Conservation (phyloP, 2,113 vertebrate species). For the Thalassarche chlororhynchos region DNA sequence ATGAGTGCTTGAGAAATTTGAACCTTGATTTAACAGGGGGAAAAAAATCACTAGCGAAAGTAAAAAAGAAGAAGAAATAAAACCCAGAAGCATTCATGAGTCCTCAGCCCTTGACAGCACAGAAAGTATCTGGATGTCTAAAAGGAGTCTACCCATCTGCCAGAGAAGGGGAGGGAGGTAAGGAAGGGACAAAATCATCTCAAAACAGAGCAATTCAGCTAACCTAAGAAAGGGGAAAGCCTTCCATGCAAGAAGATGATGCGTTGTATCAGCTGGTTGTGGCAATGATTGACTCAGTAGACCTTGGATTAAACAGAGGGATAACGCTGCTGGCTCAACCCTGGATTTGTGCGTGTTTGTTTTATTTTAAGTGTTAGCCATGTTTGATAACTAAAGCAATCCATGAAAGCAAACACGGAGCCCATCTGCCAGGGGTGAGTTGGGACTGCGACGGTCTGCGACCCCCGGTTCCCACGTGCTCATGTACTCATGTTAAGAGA, state of each 20-base stretch:
- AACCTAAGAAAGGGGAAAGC: neutral
- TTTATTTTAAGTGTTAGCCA: constrained; percentile 42
- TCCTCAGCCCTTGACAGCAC: neutral
- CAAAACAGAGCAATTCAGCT: neutral
- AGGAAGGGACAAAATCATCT: neutral
- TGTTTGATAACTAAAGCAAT: constrained; percentile 10
- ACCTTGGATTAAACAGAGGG: constrained; percentile 40
- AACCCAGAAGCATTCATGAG: neutral
- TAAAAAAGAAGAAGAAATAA: neutral
- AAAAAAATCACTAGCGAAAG: neutral
- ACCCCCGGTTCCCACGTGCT: fast-evolving
- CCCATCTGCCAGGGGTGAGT: neutral
- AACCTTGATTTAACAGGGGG: neutral
- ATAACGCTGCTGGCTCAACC: constrained; percentile 7
- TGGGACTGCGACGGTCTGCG: neutral
- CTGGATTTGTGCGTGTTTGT: neutral
- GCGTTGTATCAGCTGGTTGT: neutral
- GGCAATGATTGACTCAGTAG: constrained; percentile 55
- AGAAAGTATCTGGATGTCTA: neutral
- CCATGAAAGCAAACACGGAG: neutral
- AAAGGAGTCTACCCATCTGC: neutral
- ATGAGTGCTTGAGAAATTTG: neutral
- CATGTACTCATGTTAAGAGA: neutral
- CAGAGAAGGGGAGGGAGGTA: neutral
- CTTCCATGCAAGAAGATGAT: neutral